phyloP scores from a whole-genome alignment of 2,797 vertebrate species.

The Iguana delicatissima region DNA sequence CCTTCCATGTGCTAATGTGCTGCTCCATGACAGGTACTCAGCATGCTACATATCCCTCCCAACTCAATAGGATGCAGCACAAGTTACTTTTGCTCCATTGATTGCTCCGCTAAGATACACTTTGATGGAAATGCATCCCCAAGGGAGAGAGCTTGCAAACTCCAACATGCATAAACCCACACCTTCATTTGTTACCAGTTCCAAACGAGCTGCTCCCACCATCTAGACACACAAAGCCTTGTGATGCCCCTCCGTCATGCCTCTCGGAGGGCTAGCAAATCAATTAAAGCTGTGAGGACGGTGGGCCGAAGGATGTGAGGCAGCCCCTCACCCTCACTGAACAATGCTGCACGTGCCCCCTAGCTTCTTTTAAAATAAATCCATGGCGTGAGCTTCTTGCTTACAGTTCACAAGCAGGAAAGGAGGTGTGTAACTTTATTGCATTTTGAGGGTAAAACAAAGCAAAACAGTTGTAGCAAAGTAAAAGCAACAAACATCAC shows the following conservation, averaged over 20 bases:
- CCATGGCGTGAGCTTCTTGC: not conserved
- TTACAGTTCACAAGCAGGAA: not conserved
- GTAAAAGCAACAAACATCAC: not conserved
- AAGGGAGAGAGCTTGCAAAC: not conserved
- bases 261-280: not conserved
- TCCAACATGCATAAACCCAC: not conserved
- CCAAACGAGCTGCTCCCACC: too few relatives aligned
- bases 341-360: not conserved
- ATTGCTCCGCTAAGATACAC: slow-evolving; percentile 15
- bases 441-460: not conserved
- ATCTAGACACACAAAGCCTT: not conserved
- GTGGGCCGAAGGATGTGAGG: not conserved
- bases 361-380: not conserved
- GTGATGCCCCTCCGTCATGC: not conserved
- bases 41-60: not conserved
- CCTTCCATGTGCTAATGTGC: not conserved
- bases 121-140: not conserved
- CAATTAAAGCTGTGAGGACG: not conserved
- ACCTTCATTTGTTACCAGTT: too few relatives aligned
- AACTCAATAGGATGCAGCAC: not conserved
- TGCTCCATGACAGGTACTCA: not conserved
- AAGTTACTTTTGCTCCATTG: not conserved
- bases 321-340: not conserved
- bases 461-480: not conserved
- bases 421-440: not conserved